Evolutionary conservation across 2,888 invertebrate species (phyloP), one percentile per base, ranked within the genome.

Genomic region (Dioctria rufipes): DNA sequence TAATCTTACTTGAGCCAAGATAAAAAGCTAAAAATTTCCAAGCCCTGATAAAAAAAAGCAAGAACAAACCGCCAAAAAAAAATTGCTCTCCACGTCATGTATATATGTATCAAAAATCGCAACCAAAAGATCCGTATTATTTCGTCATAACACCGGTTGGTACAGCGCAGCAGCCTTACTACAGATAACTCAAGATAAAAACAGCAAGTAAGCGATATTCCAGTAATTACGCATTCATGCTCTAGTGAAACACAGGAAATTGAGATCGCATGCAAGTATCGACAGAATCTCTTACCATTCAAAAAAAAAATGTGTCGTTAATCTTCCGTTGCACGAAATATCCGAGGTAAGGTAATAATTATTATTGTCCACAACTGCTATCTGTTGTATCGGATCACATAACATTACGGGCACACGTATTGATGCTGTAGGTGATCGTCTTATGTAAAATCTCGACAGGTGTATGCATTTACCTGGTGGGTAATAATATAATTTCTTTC

Each of bases 361-460:
- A 71, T 71, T 71, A 71, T 71, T 71, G 71, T 71, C 71, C 71
- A 71, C 71, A 71, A 43, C 43, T n/a, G 39, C 11, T 25, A 25
- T 51, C 37, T 39, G 71, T 71, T 54, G 71, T 54, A 40, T 11
- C 54, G 51, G 54, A 13, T 67, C 67, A 67, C 67, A 67, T 71
- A 71, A 54, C 71, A 54, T 11, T 51, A n/a, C 46, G 67, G 67
- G 25, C 46, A 25, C 43, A 67, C 25, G 25, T 42, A 67, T 43
- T 42, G 42, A 25, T 25, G 25, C 25, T 25, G 65, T 67, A 67
- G 67, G 67, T 46, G 67, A n/a, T 67, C 46, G 46, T 46, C 11
- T 67, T 67, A 67, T 67, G 67, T 43, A 67, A 67, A 43, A 67
- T 42, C 43, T 46, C 46, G 25, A 67, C 67, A 42, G 43, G 67